Base-by-base conservation (phyloP, 2,113 vertebrate genomes). In the Lathamus discolor region DNA sequence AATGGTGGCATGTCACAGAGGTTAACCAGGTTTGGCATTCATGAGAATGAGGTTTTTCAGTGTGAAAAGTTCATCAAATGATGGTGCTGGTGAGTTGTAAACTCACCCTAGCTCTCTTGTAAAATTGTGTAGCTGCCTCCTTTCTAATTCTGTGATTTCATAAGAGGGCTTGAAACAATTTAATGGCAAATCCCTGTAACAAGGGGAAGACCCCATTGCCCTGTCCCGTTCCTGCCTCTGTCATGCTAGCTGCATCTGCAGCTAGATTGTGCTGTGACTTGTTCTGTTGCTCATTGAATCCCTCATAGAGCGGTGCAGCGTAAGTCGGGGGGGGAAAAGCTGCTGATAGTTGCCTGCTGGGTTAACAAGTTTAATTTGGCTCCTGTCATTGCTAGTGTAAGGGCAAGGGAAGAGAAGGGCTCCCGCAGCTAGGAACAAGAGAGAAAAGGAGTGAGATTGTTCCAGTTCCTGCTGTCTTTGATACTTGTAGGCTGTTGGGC, bases 221-320 rank as follows among this genome's bases (percentile, higher is more conserved):
- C 13, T 52, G 17, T 22, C 25, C 0, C 0, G 2, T 27, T 8
- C 68, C 64, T 48, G 3, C 7, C 77, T 9, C 31, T 48, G 27
- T 73, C 4, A 0, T 19, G 7, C 7, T 9, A 29, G 15, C 46
- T 67, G 10, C 18, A 46, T 46, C 48, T 68, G 31, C 13, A 59
- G 23, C 43, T 18, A 29, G 11, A 31, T 83, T 61, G 4, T 68
- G n/a, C 51, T 82, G 62, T 49, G 39, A 5, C 28, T 82, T 75
- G 37, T 28, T 74, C 44, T 75, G 31, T 33, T 80, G 19, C 35
- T 61, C 22, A 1, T 1, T 44, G 24, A n/a, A n/a, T 83, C 9
- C 4, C 33, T 46, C 28, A 4, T 4, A 48, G 24, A 5, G 19
- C 28, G 17, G 17, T 37, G 24, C 59, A 68, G 25, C 41, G 3